Conservation (phyloP, 2,888 invertebrate genomes). For the Antheraea yamamai region DNA sequence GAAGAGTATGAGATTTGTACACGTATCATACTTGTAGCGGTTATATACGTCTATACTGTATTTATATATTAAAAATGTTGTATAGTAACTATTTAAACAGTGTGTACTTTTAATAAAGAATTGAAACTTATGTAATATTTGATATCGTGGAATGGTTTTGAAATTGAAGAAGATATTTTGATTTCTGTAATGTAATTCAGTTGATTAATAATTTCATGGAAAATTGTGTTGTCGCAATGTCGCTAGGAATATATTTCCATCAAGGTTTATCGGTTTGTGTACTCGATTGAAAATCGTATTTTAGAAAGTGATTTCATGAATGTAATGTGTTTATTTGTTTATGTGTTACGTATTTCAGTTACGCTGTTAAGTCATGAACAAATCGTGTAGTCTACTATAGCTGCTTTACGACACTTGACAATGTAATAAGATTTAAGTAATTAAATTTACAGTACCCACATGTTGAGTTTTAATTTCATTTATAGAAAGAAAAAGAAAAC, state of each 20-base stretch:
- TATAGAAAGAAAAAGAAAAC: background rate
- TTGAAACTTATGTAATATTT: background rate
- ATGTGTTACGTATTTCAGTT: conserved; percentile 24
- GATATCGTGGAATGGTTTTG: background rate
- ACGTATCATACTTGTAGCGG: conserved; percentile 35
- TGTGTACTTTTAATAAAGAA: background rate
- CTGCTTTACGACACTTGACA: background rate
- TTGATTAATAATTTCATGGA: conserved; percentile 6
- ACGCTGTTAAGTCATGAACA: conserved; percentile 29
- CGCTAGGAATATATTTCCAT: conserved; percentile 18
- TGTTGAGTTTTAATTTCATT: background rate
- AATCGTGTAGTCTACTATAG: conserved; percentile 24
- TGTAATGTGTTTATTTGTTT: conserved; percentile 27
- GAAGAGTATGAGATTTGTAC: conserved; percentile 61
- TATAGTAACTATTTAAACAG: background rate
- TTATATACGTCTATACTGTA: conserved; percentile 15
- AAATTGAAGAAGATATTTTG: background rate
- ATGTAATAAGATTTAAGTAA: background rate
- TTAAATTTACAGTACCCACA: background rate
- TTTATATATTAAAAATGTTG: conserved; percentile 3
- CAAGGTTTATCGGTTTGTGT: conserved; percentile 18
- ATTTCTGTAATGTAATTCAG: background rate
- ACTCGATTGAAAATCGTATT: conserved; percentile 22
- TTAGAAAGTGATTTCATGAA: conserved; percentile 29
- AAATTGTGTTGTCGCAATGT: conserved; percentile 15